A percentile compares a stretch with the other conserved stretches of the same genome.
Evolutionary conservation across 35 echinoderm and acorn worm genomes (phyloP).

Genomic region (Heliocidaris tuberculata): DNA sequence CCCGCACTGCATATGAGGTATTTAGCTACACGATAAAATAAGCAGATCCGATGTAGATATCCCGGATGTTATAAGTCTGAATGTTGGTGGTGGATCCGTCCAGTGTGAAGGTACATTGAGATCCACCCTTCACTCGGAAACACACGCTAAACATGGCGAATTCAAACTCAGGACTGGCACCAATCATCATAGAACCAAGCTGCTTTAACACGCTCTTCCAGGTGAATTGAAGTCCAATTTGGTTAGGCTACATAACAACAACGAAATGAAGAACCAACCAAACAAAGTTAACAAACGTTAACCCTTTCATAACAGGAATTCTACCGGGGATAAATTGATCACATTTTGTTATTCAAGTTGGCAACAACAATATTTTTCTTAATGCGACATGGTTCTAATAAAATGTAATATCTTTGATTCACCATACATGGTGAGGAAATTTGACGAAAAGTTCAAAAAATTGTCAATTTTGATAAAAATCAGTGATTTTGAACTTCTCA

Average conservation of each 20-base stretch:
- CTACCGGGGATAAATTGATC: too few relatives aligned
- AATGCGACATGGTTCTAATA: too few relatives aligned
- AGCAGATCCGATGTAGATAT: conserved; percentile 55
- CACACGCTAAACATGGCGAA: conserved; percentile 72
- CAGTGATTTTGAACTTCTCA: too few relatives aligned
- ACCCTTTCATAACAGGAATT: too few relatives aligned
- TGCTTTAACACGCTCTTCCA: conserved; percentile 70
- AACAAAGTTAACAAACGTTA: background rate
- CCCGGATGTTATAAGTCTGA: conserved; percentile 54
- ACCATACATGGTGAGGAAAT: too few relatives aligned
- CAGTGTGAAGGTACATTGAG: conserved; percentile 38
- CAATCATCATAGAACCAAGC: conserved; percentile 53
- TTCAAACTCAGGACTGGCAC: conserved; percentile 87
- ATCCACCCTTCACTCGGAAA: conserved; percentile 54
- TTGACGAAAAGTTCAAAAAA: too few relatives aligned
- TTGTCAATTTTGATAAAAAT: too few relatives aligned
- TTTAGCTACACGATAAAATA: conserved; percentile 52
- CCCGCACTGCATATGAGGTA: too few relatives aligned
- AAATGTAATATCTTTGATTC: too few relatives aligned
- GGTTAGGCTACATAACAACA: conserved; percentile 56
- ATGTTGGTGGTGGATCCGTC: conserved; percentile 31
- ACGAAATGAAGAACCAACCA: background rate
- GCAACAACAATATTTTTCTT: too few relatives aligned
- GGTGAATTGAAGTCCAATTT: conserved; percentile 58
- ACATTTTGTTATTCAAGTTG: too few relatives aligned